A percentile compares a stretch with the other conserved stretches of the same genome.
Evolutionary conservation across 2,113 vertebrate genomes (phyloP).

Genomic region (Crotophaga sulcirostris): DNA sequence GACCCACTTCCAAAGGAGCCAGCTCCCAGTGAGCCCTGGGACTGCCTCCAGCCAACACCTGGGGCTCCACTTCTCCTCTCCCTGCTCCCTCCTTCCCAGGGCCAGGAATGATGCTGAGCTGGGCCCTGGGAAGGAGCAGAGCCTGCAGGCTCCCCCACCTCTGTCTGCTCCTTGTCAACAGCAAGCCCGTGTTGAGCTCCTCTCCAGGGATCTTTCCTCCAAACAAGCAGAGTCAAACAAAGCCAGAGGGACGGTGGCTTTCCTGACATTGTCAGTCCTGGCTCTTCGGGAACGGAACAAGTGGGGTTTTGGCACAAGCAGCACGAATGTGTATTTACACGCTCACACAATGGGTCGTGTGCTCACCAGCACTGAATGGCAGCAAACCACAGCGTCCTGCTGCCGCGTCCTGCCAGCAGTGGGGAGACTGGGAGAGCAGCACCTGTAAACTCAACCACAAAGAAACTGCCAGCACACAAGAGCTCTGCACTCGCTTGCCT

Average conservation of each 20-base stretch:
- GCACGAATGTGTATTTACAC: not conserved
- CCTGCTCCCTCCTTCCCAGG: not conserved
- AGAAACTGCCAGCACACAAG: not conserved
- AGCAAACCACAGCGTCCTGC: fast-evolving
- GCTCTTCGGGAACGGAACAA: not conserved
- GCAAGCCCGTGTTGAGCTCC: not conserved
- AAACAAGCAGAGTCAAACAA: not conserved
- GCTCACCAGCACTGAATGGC: not conserved
- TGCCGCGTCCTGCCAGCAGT: not conserved
- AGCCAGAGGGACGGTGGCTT: not conserved
- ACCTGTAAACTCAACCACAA: fast-evolving
- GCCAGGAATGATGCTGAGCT: fast-evolving
- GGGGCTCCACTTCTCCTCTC: fast-evolving
- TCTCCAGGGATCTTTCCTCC: slow-evolving; percentile 3
- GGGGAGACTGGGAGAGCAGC: not conserved
- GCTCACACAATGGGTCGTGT: not conserved
- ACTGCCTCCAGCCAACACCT: fast-evolving
- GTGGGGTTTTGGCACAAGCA: not conserved
- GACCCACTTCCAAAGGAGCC: not conserved
- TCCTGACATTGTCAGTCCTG: slow-evolving; percentile 36
- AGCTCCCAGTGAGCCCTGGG: not conserved
- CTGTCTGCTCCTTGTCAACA: not conserved
- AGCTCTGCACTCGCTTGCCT: not conserved
- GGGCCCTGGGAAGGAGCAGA: not conserved
- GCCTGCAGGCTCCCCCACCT: not conserved